Conservation (phyloP, 92 coral and sea anemone species). For the Hydrozoanthus gracilis region DNA sequence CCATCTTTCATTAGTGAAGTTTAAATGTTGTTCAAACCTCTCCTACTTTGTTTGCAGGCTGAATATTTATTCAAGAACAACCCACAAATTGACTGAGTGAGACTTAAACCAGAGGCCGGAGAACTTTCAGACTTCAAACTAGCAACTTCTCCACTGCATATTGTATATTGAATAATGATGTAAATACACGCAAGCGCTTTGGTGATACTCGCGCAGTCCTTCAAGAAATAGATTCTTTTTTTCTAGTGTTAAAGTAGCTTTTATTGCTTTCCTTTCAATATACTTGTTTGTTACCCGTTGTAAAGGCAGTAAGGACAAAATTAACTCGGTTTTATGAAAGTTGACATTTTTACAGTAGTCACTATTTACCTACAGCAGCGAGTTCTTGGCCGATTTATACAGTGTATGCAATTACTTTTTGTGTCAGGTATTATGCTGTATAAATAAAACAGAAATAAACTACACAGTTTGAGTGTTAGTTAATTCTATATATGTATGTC, state of each 20-base stretch:
- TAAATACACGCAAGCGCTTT: neutral
- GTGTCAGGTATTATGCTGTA: no score
- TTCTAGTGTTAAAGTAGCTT: neutral
- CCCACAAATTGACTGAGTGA: conserved; percentile 87
- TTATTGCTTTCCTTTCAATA: no score
- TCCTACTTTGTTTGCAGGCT: conserved; percentile 72
- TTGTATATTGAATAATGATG: conserved; percentile 15
- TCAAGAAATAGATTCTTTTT: neutral
- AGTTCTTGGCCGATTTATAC: no score
- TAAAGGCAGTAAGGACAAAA: no score
- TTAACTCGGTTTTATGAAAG: no score
- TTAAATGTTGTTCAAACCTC: neutral
- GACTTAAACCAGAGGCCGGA: neutral
- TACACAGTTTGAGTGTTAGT: no score
- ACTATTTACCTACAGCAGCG: no score
- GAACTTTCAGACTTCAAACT: conserved; percentile 25
- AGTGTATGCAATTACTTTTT: no score
- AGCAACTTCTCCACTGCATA: neutral
- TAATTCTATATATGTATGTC: no score
- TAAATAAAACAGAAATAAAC: no score
- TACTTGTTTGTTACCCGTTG: no score
- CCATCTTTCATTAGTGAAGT: neutral
- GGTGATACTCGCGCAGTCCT: neutral
- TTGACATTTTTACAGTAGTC: no score
- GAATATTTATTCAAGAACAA: conserved; percentile 97